Conservation (phyloP, 2,113 vertebrate species). For the cat (Felis catus) region F.catus_Fca126_mat1.0 CM031420.1:2722001-2722500, state of each 20-base stretch:
- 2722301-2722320: accelerated
- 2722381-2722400: neutral
- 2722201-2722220: accelerated
- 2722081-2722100: neutral
- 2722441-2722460: neutral
- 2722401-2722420: neutral
- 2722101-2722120: neutral
- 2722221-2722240: accelerated
- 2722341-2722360: too few species aligned
- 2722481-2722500: accelerated
- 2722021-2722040: neutral
- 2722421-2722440: too few species aligned
- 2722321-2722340: neutral
- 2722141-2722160: neutral
- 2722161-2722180: neutral
- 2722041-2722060: neutral
- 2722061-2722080: accelerated
- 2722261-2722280: accelerated
- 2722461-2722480: too few species aligned
- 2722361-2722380: neutral
- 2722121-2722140: neutral
- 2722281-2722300: accelerated
- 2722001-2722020: accelerated
- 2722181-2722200: neutral
- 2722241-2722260: accelerated